Evolutionary conservation across 1,140 invertebrate genomes (phyloP), one percentile per base, ranked within the genome.

Genomic region (Drosophila athabasca): DNA sequence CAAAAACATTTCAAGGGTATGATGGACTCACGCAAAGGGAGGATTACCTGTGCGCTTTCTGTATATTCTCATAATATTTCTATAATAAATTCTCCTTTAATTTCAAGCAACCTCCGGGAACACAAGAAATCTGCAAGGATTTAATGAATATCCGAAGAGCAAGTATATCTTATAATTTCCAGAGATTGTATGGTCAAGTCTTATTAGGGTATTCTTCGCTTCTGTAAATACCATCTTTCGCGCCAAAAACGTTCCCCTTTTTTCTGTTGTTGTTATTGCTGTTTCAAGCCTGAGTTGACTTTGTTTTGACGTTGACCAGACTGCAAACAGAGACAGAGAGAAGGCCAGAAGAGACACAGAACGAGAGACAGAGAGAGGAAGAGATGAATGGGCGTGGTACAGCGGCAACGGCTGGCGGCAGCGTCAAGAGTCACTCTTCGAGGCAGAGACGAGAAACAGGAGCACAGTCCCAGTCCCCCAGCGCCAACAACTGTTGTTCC

Each of bases 351-450:
- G 15, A 65, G 64, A 66, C 41, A 31, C 46, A 29, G 48, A 62
- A 66, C 55, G 58, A 61, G 43, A 57, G 51, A 19, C 26, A 45
- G 57, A 31, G 67, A 74, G 74, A 51, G 54, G 29, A 66, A 24
- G 75, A 62, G 49, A 83, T 65, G 59, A 70, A 70, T 74, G 74
- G 82, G 82, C 82, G 82, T 87, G 82, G 82, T 68, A 45, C 54
- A 51, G 49, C 35, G 35, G 0, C 9, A 11, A 11, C 11, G 11
- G 35, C 4, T 5, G 11, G 35, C 11, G 11, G 35, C 35, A 4
- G 11, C 35, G 35, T 39, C 35, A 11, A 39, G 35, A 39, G 11
- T 39, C 35, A 39, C 3, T 39, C 13, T 11, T 39, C 11, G 35
- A 5, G 11, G 35, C 35, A 39, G 35, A 39, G 35, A 39, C 62